Conservation (phyloP, 2,797 vertebrate species). For the Rallus crepitans region DNA sequence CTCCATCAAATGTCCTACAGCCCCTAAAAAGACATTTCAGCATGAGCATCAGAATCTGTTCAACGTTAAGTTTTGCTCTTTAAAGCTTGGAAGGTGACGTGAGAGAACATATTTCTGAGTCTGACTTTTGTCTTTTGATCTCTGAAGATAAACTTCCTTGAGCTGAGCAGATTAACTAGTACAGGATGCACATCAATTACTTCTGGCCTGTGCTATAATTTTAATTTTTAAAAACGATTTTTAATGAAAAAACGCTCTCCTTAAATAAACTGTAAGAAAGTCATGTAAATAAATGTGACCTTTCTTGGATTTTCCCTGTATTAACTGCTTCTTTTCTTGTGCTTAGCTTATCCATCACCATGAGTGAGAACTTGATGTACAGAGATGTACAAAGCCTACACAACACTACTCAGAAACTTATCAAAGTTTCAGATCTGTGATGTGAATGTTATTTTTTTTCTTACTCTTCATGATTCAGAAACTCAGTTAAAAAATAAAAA, state of each 20-base stretch:
- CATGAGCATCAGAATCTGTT: background rate
- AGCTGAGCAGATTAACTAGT: background rate
- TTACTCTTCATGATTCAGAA: conserved; percentile 49
- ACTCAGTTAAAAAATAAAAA: conserved; percentile 16
- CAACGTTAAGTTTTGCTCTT: background rate
- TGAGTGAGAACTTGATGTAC: conserved; percentile 12
- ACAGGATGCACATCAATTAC: background rate
- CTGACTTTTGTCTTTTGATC: conserved; percentile 6
- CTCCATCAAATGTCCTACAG: background rate
- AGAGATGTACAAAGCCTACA: conserved; percentile 45
- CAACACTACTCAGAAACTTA: conserved; percentile 65
- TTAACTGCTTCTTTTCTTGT: background rate
- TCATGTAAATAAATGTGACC: background rate
- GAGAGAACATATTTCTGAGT: conserved; percentile 3
- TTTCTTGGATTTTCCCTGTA: conserved; percentile 26
- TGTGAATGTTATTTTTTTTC: conserved; percentile 3
- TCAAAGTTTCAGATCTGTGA: conserved; percentile 66
- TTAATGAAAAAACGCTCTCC: background rate
- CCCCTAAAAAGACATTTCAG: background rate
- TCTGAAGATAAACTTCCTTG: conserved; percentile 39
- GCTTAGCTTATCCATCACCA: background rate
- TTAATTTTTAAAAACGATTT: background rate
- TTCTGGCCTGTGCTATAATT: background rate
- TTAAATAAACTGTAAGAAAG: background rate
- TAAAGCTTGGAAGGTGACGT: background rate